Evolutionary conservation across 2,113 vertebrate genomes (phyloP), one percentile per base, ranked within the genome.

Genomic region (Corythoichthys haematopterus): DNA sequence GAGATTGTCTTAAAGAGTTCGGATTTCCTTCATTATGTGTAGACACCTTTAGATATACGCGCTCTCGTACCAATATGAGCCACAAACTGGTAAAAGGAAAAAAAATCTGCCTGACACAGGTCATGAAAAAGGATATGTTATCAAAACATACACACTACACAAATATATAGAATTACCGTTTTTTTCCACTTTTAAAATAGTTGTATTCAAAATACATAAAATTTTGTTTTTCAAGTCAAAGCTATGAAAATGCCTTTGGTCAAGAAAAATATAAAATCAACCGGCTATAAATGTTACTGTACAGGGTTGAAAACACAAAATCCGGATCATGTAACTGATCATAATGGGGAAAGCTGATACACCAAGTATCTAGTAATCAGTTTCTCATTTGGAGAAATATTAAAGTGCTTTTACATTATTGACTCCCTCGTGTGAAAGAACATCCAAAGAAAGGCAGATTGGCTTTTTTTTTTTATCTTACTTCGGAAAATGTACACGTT

Each of bases 271-370:
- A 90, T 87, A 82, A 88, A 89, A 89, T 89, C 84, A 87, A 90
- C 84, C 88, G 58, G 78, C 80, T 88, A 84, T 84, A 87, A 89
- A 89, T 77, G 74, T 86, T 73, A 84, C 75, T 79, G 51, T 86
- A 90, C 88, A 88, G 71, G 69, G 79, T 76, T 90, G 88, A 92
- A 28, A 80, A 93, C 63, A 80, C 65, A 64, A 68, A 83, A 64
- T 71, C 37, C 40, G 85, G 97, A 98, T 98, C 96, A 98, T 98
- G 93, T 76, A 99, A 99, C 96, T 98, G 97, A 99, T 99, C 96
- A 57, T 94, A 64, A 91, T 91, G 78, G 84, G 83, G 82, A 78
- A 77, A 77, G 79, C 88, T 92, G 95, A 99, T 95, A 98, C 55
- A 36, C 74, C 83, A 94, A 86, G 94, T 96, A 98, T 98, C 95